Base-by-base conservation (phyloP, 2,113 vertebrate species). In the Salvelinus fontinalis region DNA sequence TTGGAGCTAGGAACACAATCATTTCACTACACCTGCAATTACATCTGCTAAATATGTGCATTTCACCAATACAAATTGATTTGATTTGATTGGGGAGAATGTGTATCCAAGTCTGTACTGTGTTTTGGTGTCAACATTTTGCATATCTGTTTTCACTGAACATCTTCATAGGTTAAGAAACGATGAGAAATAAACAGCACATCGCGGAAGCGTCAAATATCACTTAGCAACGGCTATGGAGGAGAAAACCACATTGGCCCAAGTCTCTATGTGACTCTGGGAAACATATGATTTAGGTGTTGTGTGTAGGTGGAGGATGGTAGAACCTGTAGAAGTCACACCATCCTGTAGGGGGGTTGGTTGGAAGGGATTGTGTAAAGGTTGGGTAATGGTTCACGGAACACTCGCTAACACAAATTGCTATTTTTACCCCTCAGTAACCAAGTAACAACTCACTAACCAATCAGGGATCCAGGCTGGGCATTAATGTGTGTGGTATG, bases 401-500 rank as follows among this genome's bases (percentile, higher is more conserved):
- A 70, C 31, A 48, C 44, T 34, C 2, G 48, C 6, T 51, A 34
- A 34, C 48, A 67, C 31, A 70, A 62, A 77, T 79, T 67, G 5
- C 60, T 74, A 4, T 48, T 51, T 66, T 65, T 24, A 57, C 73
- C 31, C 60, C 44, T 31, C 80, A 24, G 73, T 70, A 71, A 73
- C 24, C 71, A 71, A 73, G 9, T 24, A 68, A 71, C 73, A 75
- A 67, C 59, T 66, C 26, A 65, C 71, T n/a, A 65, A 75, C 69
- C 81, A 67, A 51, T 57, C 59, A 62, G 48, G 13, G 31, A 57
- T 48, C 39, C 39, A 81, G 83, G 70, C 62, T 74, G 74, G 78
- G n/a, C 9, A 22, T 75, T 77, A 29, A 54, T 84, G 62, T 77
- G 59, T 79, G 60, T 18, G 6, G 68, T 76, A 70, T 77, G 82